Conservation (phyloP, 2,888 invertebrate species). For the Globia sparganii region DNA sequence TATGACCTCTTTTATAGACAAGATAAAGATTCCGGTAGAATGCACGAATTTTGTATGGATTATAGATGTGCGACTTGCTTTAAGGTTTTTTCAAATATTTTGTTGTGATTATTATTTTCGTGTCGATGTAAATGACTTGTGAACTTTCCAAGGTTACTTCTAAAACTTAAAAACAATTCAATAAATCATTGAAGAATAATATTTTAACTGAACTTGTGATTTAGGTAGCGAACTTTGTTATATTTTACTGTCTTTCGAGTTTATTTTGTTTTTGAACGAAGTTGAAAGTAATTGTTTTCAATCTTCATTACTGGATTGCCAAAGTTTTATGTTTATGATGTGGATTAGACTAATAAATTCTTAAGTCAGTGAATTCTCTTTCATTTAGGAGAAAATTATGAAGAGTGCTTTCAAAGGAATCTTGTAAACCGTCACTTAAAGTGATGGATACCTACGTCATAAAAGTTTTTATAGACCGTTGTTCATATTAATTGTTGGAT, state of each 20-base stretch:
- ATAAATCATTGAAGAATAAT: conserved; percentile 20
- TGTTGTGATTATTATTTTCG: conserved; percentile 60
- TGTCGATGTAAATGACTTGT: conserved; percentile 61
- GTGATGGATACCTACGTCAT: conserved; percentile 16
- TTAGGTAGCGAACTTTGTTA: conserved; percentile 12
- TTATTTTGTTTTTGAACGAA: conserved; percentile 20
- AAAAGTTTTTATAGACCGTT: conserved; percentile 1
- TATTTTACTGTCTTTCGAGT: conserved; percentile 16
- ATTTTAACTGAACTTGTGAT: conserved; percentile 28
- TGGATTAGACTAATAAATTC: conserved; percentile 34
- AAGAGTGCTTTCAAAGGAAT: conserved; percentile 19
- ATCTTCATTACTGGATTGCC: conserved; percentile 26
- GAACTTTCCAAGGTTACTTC: conserved; percentile 52
- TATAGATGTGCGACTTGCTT: conserved; percentile 45
- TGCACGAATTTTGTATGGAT: conserved; percentile 1
- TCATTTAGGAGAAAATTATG: conserved; percentile 24
- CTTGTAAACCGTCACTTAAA: conserved; percentile 14
- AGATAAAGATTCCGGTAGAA: background rate
- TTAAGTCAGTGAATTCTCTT: conserved; percentile 27
- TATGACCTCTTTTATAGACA: conserved; percentile 7
- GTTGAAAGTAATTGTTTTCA: conserved; percentile 20
- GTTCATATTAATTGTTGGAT: background rate
- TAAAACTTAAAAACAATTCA: conserved; percentile 32
- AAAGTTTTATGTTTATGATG: conserved; percentile 37
- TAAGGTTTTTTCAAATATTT: conserved; percentile 42